Base-by-base conservation (phyloP, 2,888 invertebrate genomes). In the Agrotis exclamationis region DNA sequence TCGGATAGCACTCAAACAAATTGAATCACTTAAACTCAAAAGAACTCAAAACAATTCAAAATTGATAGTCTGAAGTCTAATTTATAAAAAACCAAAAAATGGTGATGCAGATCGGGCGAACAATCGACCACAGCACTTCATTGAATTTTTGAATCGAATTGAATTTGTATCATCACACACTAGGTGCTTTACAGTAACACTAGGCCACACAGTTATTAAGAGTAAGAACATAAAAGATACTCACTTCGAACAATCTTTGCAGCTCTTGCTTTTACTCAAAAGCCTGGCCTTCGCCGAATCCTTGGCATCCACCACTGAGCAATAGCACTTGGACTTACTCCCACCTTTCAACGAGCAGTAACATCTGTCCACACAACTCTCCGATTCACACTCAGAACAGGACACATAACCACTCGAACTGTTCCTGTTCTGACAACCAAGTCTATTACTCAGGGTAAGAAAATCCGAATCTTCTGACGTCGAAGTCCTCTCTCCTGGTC, bases 331-430 rank as follows among this genome's bases (percentile, higher is more conserved):
- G 2, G 92, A 87, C 77, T 93, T 95, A 75, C 94, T 96, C 74
- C 96, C 96, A 5, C 96, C 96, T 28, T 97, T 97, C 71, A 98
- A 88, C 3, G 98, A 98, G 88, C 99, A 99, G 88, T 99, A 99
- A 87, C 99, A 99, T 85, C 98, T 97, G 89, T 98, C 98, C 0
- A 98, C 97, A 88, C 98, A 98, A 18, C 98, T 98, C 85, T 98
- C 98, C 3, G 98, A 98, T 88, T 98, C 98, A 89, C 99, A 99
- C 92, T 99, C 99, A 54, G 98, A 98, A 90, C 98, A 99, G 3
- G 98, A 98, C 1, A 98, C 98, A 89, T 98, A 98, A 85, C 97
- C 97, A 85, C 97, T 97, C 11, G 97, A 97, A 86, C 97, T 97
- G 83, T 97, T 97, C 53, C 97, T 90, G 78, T 97, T 97, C 77